A percentile compares a stretch with the other conserved stretches of the same genome.
phyloP scores from a whole-genome alignment of 2,797 vertebrate species.

The Pogoniulus pusillus region DNA sequence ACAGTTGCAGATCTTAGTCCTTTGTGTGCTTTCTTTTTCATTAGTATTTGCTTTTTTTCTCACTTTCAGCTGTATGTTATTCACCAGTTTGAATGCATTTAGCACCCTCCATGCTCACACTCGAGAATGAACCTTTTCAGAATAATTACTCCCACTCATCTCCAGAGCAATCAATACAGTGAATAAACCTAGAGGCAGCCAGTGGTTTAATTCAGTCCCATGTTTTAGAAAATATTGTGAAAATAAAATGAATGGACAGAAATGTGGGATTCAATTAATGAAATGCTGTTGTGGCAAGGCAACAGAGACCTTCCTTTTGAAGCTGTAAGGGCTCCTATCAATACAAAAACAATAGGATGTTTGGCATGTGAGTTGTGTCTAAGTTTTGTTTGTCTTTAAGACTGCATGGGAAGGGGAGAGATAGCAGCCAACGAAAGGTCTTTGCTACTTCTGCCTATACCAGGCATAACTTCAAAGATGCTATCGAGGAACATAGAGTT shows the following conservation, averaged over 20 bases:
- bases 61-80: background rate
- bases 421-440: background rate
- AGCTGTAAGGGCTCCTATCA: rapidly evolving
- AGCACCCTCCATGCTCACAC: background rate
- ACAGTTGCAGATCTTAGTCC: background rate
- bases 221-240: background rate
- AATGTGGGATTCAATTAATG: background rate
- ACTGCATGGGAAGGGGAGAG: background rate
- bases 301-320: background rate
- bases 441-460: background rate
- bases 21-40: background rate
- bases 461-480: background rate
- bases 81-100: background rate
- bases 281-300: background rate
- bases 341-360: background rate
- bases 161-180: constrained; percentile 3
- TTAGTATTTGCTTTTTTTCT: background rate
- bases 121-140: constrained; percentile 49
- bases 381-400: background rate
- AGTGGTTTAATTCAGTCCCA: background rate
- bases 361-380: background rate
- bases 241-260: background rate
- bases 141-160: constrained; percentile 33
- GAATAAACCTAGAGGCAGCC: constrained; percentile 34
- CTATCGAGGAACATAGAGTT: background rate